These are phyloP conservation scores for Chelidonichthys spinosus DNA, from an alignment of 2,797 vertebrate species.

Conservation along the genomic window DNA sequence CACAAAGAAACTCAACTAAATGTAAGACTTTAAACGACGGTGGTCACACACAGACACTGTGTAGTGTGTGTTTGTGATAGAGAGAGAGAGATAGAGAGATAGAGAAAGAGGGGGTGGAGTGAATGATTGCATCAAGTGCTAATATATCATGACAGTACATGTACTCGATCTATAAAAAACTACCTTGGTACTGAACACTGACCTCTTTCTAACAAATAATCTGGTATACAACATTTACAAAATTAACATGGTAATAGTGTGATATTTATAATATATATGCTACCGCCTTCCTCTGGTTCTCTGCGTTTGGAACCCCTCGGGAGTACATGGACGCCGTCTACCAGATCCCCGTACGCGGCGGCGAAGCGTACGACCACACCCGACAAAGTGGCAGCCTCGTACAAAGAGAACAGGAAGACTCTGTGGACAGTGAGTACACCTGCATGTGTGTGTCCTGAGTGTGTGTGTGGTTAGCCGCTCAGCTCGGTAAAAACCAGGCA, in stretches of 20 bases:
- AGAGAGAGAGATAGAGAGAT: conserved; percentile 30
- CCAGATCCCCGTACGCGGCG: conserved; percentile 56
- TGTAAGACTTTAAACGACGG: conserved; percentile 71
- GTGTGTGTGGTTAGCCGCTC: conserved; percentile 76
- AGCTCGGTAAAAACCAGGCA: conserved; percentile 71
- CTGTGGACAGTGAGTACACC: conserved; percentile 83
- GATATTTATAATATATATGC: conserved; percentile 81
- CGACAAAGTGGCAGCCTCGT: conserved; percentile 72
- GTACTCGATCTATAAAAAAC: conserved; percentile 82
- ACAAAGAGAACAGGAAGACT: conserved; percentile 85
- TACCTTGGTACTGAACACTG: conserved; percentile 84
- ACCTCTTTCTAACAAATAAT: conserved; percentile 84
- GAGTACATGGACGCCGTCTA: conserved; percentile 58
- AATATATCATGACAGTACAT: conserved; percentile 82
- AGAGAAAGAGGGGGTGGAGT: conserved; percentile 47
- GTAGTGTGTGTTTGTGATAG: conserved; percentile 65
- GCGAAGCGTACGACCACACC: conserved; percentile 69
- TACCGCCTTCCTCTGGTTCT: conserved; percentile 83
- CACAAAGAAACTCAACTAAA: conserved; percentile 37
- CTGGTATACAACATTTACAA: conserved; percentile 86
- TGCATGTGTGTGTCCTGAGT: conserved; percentile 82
- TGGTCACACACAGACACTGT: conserved; percentile 68
- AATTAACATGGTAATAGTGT: conserved; percentile 83
- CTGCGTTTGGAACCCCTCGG: conserved; percentile 63
- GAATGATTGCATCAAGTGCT: conserved; percentile 81